Evolutionary conservation across 2,888 invertebrate species (phyloP).

Genomic region (Autographa gamma): DNA sequence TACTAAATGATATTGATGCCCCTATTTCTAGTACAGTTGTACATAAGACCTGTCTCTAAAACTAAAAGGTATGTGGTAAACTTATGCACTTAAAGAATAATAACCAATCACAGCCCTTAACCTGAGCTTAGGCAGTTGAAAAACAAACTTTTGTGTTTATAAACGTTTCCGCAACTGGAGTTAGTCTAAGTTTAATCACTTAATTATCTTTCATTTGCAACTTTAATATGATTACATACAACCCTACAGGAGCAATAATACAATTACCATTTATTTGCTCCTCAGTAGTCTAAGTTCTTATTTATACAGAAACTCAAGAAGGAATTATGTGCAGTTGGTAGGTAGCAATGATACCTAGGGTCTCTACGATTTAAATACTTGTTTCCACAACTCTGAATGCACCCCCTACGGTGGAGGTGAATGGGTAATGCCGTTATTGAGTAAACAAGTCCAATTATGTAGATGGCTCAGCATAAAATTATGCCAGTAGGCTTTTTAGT

Average conservation of each 20-base stretch:
- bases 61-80: too few species aligned
- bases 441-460: slow-evolving; percentile 6
- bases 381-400: not conserved
- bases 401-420: not conserved
- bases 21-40: too few species aligned
- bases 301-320: not conserved
- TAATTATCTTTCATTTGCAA: not conserved
- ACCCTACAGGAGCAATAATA: not conserved
- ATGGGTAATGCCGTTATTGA: slow-evolving; percentile 4
- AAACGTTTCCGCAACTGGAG: too few species aligned
- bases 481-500: slow-evolving; percentile 2
- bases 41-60: too few species aligned
- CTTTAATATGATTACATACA: not conserved
- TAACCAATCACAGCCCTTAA: too few species aligned
- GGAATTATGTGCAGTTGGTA: not conserved
- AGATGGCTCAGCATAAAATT: slow-evolving; percentile 1
- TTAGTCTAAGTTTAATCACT: too few species aligned
- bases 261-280: not conserved
- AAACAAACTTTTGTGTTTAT: too few species aligned
- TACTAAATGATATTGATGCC: not conserved
- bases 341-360: not conserved
- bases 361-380: slow-evolving; percentile 1
- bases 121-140: too few species aligned
- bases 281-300: not conserved
- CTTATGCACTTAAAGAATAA: too few species aligned